Conservation (phyloP, 2,113 vertebrate genomes). For the Calyptomena viridis region DNA sequence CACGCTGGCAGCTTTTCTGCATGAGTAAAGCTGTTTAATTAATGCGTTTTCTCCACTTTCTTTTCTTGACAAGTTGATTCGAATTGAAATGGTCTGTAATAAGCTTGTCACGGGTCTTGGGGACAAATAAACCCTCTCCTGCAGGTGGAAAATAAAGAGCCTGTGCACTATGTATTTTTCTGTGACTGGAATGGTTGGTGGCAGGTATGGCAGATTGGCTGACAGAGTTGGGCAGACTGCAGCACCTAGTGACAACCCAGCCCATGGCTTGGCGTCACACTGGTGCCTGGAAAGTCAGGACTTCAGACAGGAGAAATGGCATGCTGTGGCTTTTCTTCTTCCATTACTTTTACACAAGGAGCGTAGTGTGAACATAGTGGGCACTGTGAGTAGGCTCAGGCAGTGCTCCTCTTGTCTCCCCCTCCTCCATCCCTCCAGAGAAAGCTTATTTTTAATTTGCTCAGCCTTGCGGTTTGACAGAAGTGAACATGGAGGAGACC, state of each 20-base stretch:
- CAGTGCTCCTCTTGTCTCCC: neutral
- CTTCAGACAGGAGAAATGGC: neutral
- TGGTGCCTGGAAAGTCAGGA: neutral
- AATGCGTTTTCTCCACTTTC: constrained; percentile 82
- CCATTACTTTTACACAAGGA: neutral
- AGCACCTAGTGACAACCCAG: neutral
- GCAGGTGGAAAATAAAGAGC: constrained; percentile 55
- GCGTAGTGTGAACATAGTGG: neutral
- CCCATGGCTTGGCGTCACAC: accelerated
- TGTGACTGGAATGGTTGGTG: neutral
- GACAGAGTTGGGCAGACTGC: neutral
- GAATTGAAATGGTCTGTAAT: constrained; percentile 69
- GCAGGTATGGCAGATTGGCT: neutral
- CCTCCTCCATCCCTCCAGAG: neutral
- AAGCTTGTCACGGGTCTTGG: constrained; percentile 66
- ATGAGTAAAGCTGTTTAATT: constrained; percentile 87
- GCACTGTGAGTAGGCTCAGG: neutral
- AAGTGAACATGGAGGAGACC: constrained; percentile 42
- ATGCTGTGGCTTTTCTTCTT: neutral
- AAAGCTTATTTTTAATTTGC: constrained; percentile 24
- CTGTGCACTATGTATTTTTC: constrained; percentile 6
- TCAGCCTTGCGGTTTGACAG: neutral
- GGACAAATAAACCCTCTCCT: constrained; percentile 64
- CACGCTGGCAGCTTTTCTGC: constrained; percentile 91
- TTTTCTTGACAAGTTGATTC: constrained; percentile 77